phyloP scores from a whole-genome alignment of 2,888 invertebrate species.

The Luperina testacea region DNA sequence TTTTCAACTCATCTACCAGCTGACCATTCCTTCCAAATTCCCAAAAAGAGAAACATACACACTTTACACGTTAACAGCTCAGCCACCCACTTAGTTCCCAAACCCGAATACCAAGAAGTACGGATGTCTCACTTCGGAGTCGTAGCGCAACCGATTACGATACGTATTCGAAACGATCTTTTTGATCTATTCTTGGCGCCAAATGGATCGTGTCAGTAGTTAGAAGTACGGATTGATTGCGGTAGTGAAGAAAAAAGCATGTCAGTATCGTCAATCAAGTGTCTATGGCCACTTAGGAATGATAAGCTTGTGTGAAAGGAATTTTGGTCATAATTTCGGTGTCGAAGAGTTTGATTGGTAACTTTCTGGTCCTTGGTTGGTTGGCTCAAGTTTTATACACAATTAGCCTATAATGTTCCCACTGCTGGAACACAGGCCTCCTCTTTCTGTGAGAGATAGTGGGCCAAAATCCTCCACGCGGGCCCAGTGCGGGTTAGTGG shows the following conservation, averaged over 20 bases:
- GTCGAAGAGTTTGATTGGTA: neutral
- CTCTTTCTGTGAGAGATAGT: neutral
- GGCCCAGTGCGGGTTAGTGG: too few species aligned
- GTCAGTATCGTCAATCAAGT: conserved; percentile 49
- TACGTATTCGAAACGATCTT: conserved; percentile 75
- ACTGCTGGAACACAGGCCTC: neutral
- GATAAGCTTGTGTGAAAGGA: neutral
- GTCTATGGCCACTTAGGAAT: conserved; percentile 29
- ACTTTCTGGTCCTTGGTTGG: neutral
- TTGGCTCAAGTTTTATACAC: neutral
- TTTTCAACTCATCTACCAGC: neutral
- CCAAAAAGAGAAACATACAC: conserved; percentile 23
- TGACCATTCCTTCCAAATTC: conserved; percentile 1
- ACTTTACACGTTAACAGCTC: conserved; percentile 25
- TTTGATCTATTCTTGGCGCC: conserved; percentile 85
- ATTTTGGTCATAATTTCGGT: neutral
- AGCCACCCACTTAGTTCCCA: conserved; percentile 63
- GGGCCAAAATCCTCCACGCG: too few species aligned
- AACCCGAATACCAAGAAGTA: conserved; percentile 71
- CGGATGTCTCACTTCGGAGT: conserved; percentile 81
- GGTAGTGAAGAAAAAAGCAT: conserved; percentile 68
- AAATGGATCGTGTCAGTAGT: conserved; percentile 78
- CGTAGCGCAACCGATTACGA: conserved; percentile 75
- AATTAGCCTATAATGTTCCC: neutral
- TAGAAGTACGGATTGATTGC: conserved; percentile 75